phyloP scores from a whole-genome alignment of 1,140 invertebrate species.

The Procambarus clarkii region DNA sequence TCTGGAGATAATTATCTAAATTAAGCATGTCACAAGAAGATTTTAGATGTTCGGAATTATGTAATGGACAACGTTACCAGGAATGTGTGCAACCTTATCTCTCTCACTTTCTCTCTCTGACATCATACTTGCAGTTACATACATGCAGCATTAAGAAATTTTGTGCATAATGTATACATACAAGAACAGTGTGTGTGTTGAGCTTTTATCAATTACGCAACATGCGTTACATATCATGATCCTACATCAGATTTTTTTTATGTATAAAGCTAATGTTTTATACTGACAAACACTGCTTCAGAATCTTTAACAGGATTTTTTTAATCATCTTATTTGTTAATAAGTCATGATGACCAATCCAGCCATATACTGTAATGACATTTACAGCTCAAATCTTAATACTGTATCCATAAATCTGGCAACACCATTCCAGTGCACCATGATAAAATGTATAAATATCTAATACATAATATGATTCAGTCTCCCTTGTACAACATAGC shows the following conservation, averaged over 20 bases:
- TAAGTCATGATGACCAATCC: not conserved
- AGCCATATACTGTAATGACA: not conserved
- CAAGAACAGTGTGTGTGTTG: slow-evolving; percentile 65
- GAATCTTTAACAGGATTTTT: not conserved
- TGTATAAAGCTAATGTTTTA: slow-evolving; percentile 50
- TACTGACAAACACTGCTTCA: slow-evolving; percentile 45
- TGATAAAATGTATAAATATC: not conserved
- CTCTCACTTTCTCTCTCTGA: slow-evolving; percentile 33
- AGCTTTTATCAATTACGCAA: slow-evolving; percentile 49
- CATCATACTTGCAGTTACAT: slow-evolving; percentile 50
- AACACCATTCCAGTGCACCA: slow-evolving; percentile 21
- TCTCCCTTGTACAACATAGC: slow-evolving; percentile 27
- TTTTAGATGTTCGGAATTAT: slow-evolving; percentile 21
- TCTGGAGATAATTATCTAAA: slow-evolving; percentile 25
- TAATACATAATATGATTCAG: not conserved
- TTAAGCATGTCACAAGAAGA: slow-evolving; percentile 50
- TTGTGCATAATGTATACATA: slow-evolving; percentile 63
- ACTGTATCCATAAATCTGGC: not conserved
- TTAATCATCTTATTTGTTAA: not conserved
- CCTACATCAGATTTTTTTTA: slow-evolving; percentile 34
- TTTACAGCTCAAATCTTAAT: not conserved
- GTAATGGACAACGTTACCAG: slow-evolving; percentile 54
- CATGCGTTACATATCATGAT: slow-evolving; percentile 58
- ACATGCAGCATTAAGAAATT: slow-evolving; percentile 52
- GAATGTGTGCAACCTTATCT: slow-evolving; percentile 24